phyloP scores from a whole-genome alignment of 2,888 invertebrate genomes.

The Mylabris sibirica region DNA sequence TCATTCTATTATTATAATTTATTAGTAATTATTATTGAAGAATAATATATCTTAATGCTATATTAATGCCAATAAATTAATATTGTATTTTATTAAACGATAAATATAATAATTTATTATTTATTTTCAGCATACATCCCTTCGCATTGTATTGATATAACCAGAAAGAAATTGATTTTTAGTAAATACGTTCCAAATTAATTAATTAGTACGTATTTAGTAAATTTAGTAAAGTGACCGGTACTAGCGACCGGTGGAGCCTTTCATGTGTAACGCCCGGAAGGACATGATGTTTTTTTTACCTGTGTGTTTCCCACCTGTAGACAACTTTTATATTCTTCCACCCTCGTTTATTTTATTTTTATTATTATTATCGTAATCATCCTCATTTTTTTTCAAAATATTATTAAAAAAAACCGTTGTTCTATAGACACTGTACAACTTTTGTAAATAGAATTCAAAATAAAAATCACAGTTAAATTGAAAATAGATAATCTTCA shows the following conservation, averaged over 20 bases:
- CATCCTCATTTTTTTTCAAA: conserved; percentile 13
- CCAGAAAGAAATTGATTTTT: neutral
- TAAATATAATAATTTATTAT: neutral
- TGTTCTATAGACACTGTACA: conserved; percentile 19
- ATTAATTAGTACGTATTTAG: conserved; percentile 32
- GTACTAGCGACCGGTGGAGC: conserved; percentile 44
- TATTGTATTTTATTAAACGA: neutral
- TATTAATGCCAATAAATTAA: neutral
- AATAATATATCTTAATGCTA: neutral
- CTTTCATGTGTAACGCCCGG: conserved; percentile 48
- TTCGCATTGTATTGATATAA: neutral
- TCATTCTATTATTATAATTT: neutral
- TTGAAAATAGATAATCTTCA: neutral
- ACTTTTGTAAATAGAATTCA: neutral
- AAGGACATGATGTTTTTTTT: conserved; percentile 39
- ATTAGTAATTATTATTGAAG: neutral
- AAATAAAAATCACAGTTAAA: neutral
- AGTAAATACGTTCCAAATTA: conserved; percentile 32
- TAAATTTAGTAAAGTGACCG: conserved; percentile 42
- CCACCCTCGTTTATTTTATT: conserved; percentile 31
- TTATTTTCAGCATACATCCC: neutral
- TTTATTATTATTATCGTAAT: too few relatives aligned
- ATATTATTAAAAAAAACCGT: conserved; percentile 36
- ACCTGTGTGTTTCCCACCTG: conserved; percentile 42
- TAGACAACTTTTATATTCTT: conserved; percentile 32